A percentile compares a stretch with the other conserved stretches of the same genome.
Evolutionary conservation across 1,140 invertebrate genomes (phyloP).

Genomic region (Pogonomyrmex barbatus): DNA sequence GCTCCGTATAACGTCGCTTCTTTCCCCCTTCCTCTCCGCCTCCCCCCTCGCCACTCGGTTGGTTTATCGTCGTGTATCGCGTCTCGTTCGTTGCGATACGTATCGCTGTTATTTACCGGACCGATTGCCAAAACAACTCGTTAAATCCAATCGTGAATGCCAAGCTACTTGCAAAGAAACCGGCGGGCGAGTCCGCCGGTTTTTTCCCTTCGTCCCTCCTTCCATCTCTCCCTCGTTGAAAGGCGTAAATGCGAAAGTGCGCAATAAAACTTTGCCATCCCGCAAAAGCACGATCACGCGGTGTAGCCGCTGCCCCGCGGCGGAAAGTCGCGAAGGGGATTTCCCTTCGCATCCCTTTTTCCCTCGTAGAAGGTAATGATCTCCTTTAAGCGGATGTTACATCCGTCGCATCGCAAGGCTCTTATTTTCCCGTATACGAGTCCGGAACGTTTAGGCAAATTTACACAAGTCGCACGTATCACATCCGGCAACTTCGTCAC

Average conservation of each 20-base stretch:
- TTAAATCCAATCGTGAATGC: background rate
- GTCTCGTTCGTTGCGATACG: background rate
- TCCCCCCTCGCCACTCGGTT: background rate
- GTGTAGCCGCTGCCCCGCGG: background rate
- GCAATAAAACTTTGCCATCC: conserved; percentile 13
- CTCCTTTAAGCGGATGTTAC: background rate
- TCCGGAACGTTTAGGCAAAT: background rate
- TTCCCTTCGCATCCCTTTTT: background rate
- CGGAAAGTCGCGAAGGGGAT: conserved; percentile 12
- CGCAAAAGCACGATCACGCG: conserved; percentile 1
- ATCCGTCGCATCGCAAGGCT: background rate
- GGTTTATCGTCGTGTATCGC: conserved; percentile 34
- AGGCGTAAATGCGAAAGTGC: background rate
- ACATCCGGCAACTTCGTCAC: background rate
- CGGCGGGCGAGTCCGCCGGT: background rate
- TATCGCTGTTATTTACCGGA: background rate
- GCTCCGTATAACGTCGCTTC: conserved; percentile 28
- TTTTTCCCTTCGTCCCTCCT: background rate
- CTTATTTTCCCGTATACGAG: background rate
- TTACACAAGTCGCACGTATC: background rate
- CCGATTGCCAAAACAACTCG: conserved; percentile 34
- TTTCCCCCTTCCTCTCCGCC: too few species aligned
- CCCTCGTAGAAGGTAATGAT: background rate
- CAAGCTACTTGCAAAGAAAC: background rate
- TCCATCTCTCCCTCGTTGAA: background rate